Base-by-base conservation (phyloP, 2,113 vertebrate species). In the Zapus hudsonius region DNA sequence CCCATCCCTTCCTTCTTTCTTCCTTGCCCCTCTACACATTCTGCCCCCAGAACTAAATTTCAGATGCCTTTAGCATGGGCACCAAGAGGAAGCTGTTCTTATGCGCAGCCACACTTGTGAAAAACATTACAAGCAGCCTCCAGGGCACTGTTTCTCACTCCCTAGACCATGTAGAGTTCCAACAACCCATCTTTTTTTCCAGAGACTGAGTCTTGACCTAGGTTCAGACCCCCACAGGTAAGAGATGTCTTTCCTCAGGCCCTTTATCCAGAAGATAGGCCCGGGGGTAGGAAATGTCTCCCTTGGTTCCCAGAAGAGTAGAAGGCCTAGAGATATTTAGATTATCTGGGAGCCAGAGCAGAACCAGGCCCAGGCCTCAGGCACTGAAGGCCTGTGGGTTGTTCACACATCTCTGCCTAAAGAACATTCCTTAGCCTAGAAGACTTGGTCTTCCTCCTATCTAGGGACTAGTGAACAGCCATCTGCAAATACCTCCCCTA, bases 401-500 rank as follows among this genome's bases (percentile, higher is more conserved):
- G 38, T 63, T 52, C 33, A 27, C 2, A 3, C 38, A 2, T 13
- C 5, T 4, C 27, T 63, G 31, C 20, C 47, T 12, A 10, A 81
- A 81, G 72, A 86, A 29, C 64, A 23, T 20, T 57, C 64, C 67
- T 70, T 87, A 33, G 10, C 73, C 75, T 44, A 40, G 63, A 76
- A 57, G 5, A 22, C 42, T 55, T 7, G 25, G 75, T 27, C 47
- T 44, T 63, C 87, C 76, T 57, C 36, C n/a, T 38, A 29, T 47
- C 70, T 1, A 3, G 57, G 40, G 78, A 76, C 92, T 87, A 59
- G 81, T 52, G 74, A 85, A 59, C 90, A 38, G n/a, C 66, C 80
- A 74, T 92, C 93, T 90, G 80, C 75, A 88, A 92, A 59, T 16
- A 52, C 59, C 82, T 90, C 66, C 91, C 72, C 84, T 73, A 76